Conservation (phyloP, 1,140 invertebrate species). For the Polypedilum vanderplanki region DNA sequence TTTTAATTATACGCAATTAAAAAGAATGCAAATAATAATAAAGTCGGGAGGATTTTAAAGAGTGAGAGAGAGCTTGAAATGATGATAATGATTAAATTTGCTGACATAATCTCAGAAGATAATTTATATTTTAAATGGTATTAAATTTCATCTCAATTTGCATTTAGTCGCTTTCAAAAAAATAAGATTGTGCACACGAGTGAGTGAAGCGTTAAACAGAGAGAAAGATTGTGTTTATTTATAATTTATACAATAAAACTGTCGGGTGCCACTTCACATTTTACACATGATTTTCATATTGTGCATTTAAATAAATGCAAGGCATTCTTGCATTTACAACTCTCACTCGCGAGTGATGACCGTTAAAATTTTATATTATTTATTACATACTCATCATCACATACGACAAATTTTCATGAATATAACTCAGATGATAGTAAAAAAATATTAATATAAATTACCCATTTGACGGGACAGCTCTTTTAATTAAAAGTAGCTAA, state of each 20-base stretch:
- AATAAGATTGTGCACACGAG: background rate
- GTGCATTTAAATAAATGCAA: background rate
- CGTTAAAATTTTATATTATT: background rate
- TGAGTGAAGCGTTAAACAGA: no score
- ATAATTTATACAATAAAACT: conserved; percentile 19
- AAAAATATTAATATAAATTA: conserved; percentile 13
- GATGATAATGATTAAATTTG: background rate
- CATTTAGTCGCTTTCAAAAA: background rate
- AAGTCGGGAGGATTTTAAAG: background rate
- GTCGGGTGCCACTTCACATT: conserved; percentile 9
- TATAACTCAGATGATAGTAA: background rate
- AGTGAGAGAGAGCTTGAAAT: background rate
- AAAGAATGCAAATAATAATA: no score
- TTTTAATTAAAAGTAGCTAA: background rate
- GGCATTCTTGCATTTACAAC: background rate
- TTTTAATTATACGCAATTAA: no score
- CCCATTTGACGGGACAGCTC: background rate
- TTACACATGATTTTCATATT: background rate
- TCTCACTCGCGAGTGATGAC: background rate
- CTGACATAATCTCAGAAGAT: conserved; percentile 1
- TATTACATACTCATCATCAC: background rate
- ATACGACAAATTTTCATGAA: background rate
- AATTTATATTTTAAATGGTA: background rate
- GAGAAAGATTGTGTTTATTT: background rate
- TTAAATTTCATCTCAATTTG: conserved; percentile 19